Evolutionary conservation across 1,140 invertebrate species (phyloP).

Genomic region (Achroia grisella): DNA sequence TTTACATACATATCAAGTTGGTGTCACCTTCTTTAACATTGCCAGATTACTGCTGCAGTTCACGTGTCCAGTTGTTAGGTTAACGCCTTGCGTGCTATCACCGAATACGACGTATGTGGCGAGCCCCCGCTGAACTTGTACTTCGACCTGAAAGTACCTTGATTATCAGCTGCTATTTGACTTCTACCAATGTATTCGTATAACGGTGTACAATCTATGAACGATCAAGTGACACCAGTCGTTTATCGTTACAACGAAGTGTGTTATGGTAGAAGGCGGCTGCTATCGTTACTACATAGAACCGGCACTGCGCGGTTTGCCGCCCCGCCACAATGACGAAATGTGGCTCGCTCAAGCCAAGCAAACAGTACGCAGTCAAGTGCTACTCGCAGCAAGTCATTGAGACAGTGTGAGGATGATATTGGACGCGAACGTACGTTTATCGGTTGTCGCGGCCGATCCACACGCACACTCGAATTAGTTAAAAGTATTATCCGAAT

Average conservation of each 20-base stretch:
- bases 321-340: conserved; percentile 26
- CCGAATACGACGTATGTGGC: conserved; percentile 18
- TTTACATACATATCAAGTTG: too few relatives aligned
- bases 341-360: conserved; percentile 8
- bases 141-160: conserved; percentile 24
- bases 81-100: conserved; percentile 15
- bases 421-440: conserved; percentile 30
- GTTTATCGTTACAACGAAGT: too few relatives aligned
- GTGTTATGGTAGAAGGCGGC: too few relatives aligned
- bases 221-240: too few relatives aligned
- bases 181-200: conserved; percentile 11
- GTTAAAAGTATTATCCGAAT: conserved; percentile 49
- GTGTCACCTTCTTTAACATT: conserved; percentile 23
- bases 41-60: background rate
- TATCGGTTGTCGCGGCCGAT: conserved; percentile 24
- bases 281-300: conserved; percentile 3
- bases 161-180: conserved; percentile 34
- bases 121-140: conserved; percentile 45
- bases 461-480: conserved; percentile 37
- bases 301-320: conserved; percentile 42
- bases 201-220: background rate
- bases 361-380: background rate
- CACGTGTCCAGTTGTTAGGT: conserved; percentile 9
- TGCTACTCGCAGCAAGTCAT: conserved; percentile 4
- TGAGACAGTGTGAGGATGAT: conserved; percentile 44